phyloP scores from a whole-genome alignment of 2,797 vertebrate species.

The Glyptemys insculpta region DNA sequence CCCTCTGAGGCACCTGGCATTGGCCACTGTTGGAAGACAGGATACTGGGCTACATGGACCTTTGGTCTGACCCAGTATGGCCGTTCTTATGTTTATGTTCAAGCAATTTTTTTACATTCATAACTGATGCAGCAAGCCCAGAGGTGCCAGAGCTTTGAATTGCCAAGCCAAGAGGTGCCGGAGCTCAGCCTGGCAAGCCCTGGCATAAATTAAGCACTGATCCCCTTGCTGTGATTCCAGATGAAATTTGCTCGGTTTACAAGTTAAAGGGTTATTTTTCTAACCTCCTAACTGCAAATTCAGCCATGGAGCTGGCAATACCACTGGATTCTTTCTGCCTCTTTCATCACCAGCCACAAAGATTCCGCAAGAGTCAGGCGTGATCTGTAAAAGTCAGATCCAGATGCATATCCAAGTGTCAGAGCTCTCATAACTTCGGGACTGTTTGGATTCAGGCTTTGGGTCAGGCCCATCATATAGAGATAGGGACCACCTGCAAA shows the following conservation, averaged over 20 bases:
- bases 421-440: not conserved
- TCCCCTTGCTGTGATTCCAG: not conserved
- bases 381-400: not conserved
- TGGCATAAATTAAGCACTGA: not conserved
- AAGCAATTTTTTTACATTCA: not conserved
- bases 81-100: too few species aligned
- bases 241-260: not conserved
- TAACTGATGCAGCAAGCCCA: not conserved
- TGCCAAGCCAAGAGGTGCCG: not conserved
- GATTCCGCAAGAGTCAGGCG: not conserved
- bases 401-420: not conserved
- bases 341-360: not conserved
- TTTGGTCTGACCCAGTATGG: too few species aligned
- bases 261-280: not conserved
- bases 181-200: not conserved
- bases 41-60: too few species aligned
- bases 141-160: not conserved
- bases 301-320: not conserved
- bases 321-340: not conserved
- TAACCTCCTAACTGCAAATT: not conserved
- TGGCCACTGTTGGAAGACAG: too few species aligned
- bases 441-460: fast-evolving
- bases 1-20: too few species aligned
- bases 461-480: not conserved
- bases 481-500: not conserved